Evolutionary conservation across 2,888 invertebrate genomes (phyloP).

Genomic region (Amblyteles armatorius): DNA sequence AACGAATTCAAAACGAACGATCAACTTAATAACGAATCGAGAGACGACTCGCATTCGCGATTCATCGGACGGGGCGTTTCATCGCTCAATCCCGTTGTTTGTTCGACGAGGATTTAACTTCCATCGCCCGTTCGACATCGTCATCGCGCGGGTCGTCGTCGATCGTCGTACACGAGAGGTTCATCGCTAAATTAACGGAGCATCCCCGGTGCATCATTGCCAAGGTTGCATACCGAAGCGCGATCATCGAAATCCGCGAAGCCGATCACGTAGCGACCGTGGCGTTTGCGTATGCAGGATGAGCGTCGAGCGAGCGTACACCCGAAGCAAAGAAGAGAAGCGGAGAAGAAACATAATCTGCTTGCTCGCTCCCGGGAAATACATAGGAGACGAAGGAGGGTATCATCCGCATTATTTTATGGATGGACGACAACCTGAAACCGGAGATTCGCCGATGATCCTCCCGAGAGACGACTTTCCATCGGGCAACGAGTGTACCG

Average conservation of each 20-base stretch:
- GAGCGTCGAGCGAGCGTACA: constrained; percentile 38
- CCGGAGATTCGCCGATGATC: constrained; percentile 48
- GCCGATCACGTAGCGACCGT: constrained; percentile 56
- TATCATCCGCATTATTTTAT: constrained; percentile 44
- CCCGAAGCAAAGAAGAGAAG: constrained; percentile 24
- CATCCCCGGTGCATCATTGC: constrained; percentile 40
- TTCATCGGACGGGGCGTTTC: no score
- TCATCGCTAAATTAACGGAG: neutral
- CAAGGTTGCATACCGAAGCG: constrained; percentile 46
- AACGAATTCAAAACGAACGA: no score
- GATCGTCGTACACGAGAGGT: constrained; percentile 12
- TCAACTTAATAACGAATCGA: no score
- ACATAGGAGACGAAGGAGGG: constrained; percentile 5
- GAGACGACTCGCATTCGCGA: no score
- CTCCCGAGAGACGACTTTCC: constrained; percentile 45
- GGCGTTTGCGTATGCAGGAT: constrained; percentile 61
- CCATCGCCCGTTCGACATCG: constrained; percentile 29
- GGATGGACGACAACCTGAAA: constrained; percentile 12
- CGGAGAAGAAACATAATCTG: constrained; percentile 40
- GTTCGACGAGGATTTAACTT: neutral
- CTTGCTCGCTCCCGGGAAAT: constrained; percentile 6
- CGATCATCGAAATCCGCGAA: constrained; percentile 59
- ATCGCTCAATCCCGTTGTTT: no score
- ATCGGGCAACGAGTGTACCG: constrained; percentile 28
- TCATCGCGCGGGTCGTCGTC: no score